Conservation (phyloP, 2,113 vertebrate species). For the Alouatta palliata region DNA sequence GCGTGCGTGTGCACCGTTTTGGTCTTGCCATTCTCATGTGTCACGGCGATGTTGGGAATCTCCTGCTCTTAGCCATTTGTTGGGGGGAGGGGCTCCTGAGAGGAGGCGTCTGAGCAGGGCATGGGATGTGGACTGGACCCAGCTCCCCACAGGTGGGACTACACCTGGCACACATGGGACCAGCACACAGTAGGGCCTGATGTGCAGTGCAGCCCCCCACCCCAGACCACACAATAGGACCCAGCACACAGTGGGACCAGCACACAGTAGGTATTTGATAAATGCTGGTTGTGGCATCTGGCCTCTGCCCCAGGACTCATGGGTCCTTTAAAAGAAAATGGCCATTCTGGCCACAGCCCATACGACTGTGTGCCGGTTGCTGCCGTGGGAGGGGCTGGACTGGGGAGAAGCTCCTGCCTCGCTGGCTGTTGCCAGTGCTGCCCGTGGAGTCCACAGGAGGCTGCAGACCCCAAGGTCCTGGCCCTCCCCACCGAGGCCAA, state of each 20-base stretch:
- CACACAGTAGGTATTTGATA: not conserved
- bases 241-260: not conserved
- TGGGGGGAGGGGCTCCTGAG: accelerated
- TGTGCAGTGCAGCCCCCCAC: no score
- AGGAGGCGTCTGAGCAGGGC: not conserved
- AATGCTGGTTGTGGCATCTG: accelerated
- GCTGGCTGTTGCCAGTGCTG: not conserved
- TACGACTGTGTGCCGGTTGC: no score
- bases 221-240: not conserved
- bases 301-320: not conserved
- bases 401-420: not conserved
- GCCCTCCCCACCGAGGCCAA: not conserved
- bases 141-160: accelerated
- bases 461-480: not conserved
- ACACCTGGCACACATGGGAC: not conserved
- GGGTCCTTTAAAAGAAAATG: not conserved
- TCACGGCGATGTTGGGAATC: accelerated
- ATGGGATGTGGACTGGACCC: accelerated
- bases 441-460: not conserved
- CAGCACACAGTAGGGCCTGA: not conserved
- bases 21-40: not conserved
- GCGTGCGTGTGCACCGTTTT: accelerated
- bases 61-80: accelerated
- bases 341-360: accelerated
- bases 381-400: not conserved